Conservation (phyloP, 30 jellyfish, hydroid and myxozoan genomes). For the Clytia hemisphaerica region DNA sequence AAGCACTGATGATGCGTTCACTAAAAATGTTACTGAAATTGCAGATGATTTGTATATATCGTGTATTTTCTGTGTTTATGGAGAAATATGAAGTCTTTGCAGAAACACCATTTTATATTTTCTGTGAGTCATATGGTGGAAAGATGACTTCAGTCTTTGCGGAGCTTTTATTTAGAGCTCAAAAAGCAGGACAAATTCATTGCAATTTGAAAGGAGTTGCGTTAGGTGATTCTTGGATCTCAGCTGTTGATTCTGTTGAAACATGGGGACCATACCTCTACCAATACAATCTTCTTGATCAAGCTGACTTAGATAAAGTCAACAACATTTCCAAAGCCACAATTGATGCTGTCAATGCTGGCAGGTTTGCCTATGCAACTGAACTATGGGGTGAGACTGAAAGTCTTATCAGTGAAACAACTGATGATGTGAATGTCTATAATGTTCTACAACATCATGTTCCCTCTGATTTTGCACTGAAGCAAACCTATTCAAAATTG, state of each 20-base stretch:
- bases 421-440: constrained; percentile 83
- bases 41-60: constrained; percentile 68
- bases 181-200: constrained; percentile 29
- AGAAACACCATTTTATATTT: constrained; percentile 51
- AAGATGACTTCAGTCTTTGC: constrained; percentile 88
- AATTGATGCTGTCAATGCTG: constrained; percentile 32
- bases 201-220: constrained; percentile 79
- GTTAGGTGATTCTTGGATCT: constrained; percentile 89
- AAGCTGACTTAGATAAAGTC: constrained; percentile 32
- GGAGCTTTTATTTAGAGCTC: constrained; percentile 43
- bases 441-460: constrained; percentile 83
- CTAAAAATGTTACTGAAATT: constrained; percentile 69
- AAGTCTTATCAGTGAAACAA: constrained; percentile 34
- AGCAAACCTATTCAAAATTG: constrained; percentile 6
- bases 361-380: constrained; percentile 51
- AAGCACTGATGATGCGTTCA: constrained; percentile 43
- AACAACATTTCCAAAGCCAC: constrained; percentile 45
- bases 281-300: constrained; percentile 60
- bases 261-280: constrained; percentile 90
- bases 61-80: constrained; percentile 43
- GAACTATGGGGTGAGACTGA: constrained; percentile 67
- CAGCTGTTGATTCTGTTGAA: constrained; percentile 82
- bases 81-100: constrained; percentile 31
- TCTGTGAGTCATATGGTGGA: constrained; percentile 89
- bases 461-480: constrained; percentile 55